phyloP scores from a whole-genome alignment of 2,113 vertebrate species.

The Galemys pyrenaicus region DNA sequence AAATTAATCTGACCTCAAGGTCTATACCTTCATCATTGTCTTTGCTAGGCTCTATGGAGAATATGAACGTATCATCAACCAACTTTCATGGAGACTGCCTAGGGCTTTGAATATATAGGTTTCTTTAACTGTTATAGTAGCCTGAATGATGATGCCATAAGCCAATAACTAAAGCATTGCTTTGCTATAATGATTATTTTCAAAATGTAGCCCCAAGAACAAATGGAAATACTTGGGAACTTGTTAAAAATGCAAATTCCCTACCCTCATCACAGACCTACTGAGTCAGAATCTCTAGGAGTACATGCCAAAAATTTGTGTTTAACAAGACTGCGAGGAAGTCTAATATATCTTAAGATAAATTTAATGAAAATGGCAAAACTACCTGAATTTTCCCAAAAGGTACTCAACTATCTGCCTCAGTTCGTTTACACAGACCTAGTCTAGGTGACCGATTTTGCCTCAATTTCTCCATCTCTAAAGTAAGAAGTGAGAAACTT shows the following conservation, averaged over 20 bases:
- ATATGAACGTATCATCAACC: neutral
- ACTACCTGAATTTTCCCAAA: neutral
- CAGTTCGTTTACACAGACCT: neutral
- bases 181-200: neutral
- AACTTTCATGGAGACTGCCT: neutral
- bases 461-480: neutral
- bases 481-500: neutral
- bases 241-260: no score
- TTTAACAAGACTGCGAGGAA: neutral
- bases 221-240: neutral
- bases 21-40: neutral
- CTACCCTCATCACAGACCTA: no score
- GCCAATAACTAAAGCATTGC: neutral
- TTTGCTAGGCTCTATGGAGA: neutral
- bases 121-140: neutral
- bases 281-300: neutral
- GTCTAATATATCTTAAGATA: neutral
- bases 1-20: neutral
- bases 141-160: neutral
- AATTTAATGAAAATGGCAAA: neutral
- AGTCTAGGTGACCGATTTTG: neutral
- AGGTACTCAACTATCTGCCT: neutral
- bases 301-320: neutral
- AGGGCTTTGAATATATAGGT: neutral
- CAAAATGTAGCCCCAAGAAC: accelerated